These are phyloP conservation scores for Steromphala cineraria DNA, from an alignment of 2,888 invertebrate species.

Conservation along the genomic window DNA sequence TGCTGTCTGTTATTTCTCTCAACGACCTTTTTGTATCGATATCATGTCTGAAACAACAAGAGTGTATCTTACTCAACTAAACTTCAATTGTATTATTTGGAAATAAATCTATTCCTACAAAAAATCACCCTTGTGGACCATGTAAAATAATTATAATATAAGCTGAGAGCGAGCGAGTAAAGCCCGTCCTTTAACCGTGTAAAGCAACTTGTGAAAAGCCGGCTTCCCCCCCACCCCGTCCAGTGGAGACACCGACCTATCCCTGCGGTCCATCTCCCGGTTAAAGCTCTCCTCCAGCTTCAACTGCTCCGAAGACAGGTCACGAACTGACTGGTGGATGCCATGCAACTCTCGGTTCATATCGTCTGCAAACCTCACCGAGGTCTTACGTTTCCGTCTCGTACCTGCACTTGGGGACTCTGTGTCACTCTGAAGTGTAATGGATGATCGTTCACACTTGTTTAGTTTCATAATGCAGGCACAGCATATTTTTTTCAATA, in stretches of 20 bases:
- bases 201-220: too few species aligned
- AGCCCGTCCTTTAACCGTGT: too few species aligned
- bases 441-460: neutral
- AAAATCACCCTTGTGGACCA: too few species aligned
- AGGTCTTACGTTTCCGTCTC: constrained; percentile 51
- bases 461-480: neutral
- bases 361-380: constrained; percentile 69
- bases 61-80: neutral
- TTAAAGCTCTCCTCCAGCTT: constrained; percentile 66
- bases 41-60: constrained; percentile 49
- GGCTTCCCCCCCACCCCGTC: too few species aligned
- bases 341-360: constrained; percentile 66
- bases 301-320: constrained; percentile 69
- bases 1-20: constrained; percentile 54
- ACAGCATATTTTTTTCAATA: too few species aligned
- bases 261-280: constrained; percentile 65
- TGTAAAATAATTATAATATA: too few species aligned
- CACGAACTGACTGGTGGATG: constrained; percentile 70
- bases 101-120: too few species aligned
- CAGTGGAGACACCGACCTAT: constrained; percentile 46
- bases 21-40: constrained; percentile 58
- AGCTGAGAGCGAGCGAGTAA: too few species aligned
- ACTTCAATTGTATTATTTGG: too few species aligned
- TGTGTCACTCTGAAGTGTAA: constrained; percentile 58
- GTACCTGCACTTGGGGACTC: constrained; percentile 53